phyloP scores from a whole-genome alignment of 2,113 vertebrate genomes.

The Scomber colias region DNA sequence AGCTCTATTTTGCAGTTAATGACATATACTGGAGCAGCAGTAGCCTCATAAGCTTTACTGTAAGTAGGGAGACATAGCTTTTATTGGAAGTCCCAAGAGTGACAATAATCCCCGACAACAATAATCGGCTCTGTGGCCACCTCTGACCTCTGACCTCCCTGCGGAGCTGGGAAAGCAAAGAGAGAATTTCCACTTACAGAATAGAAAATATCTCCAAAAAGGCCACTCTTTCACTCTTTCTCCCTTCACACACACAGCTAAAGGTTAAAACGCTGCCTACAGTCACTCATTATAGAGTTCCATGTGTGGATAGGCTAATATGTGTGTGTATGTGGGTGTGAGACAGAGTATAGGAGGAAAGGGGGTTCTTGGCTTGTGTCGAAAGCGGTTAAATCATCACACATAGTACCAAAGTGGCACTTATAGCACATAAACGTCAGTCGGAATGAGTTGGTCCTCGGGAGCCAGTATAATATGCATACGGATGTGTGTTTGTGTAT shows the following conservation, averaged over 20 bases:
- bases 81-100: conserved; percentile 35
- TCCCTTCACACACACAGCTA: conserved; percentile 22
- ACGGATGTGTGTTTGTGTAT: neutral
- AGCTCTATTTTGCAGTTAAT: conserved; percentile 32
- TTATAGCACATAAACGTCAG: conserved; percentile 78
- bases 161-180: neutral
- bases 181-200: conserved; percentile 14
- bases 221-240: conserved; percentile 9
- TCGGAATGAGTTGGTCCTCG: conserved; percentile 63
- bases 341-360: conserved; percentile 12
- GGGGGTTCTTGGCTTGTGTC: conserved; percentile 61
- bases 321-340: conserved; percentile 52
- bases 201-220: conserved; percentile 41
- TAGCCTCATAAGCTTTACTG: neutral
- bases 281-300: conserved; percentile 60
- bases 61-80: conserved; percentile 2
- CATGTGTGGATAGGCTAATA: conserved; percentile 42
- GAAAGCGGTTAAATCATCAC: conserved; percentile 74
- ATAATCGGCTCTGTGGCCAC: conserved; percentile 29
- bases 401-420: conserved; percentile 73
- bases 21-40: neutral
- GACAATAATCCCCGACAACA: conserved; percentile 41
- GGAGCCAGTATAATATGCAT: conserved; percentile 50
- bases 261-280: conserved; percentile 68
- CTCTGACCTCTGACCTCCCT: conserved; percentile 37